Evolutionary conservation across 2,113 vertebrate genomes (phyloP), one percentile per base, ranked within the genome.

Genomic region (Cynoglossus semilaevis): DNA sequence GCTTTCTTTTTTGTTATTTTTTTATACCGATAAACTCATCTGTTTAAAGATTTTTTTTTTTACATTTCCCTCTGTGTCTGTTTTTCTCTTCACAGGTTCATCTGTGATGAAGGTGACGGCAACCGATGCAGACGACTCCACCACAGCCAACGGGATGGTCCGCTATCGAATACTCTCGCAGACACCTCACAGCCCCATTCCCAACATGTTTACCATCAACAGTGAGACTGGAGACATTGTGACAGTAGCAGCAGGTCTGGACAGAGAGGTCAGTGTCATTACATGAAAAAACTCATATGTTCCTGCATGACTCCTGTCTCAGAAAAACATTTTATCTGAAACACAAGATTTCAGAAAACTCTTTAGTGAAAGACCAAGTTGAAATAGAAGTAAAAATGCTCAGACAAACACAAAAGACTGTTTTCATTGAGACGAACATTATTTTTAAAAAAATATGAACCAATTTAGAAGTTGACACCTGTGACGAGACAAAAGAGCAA

Each of bases 141-240:
- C 94, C 55, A 99, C 96, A 0, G 94, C 95, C 0, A 99, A 99
- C 0, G 97, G 97, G 56, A 95, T 99, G 91, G 95, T 98, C 61
- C 91, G 94, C 22, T 99, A 99, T 81, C 88, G 95, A 7, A 96
- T 99, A 7, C 90, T 99, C 59, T 94, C 95, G 0, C 96, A 99
- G 89, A 93, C 88, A 0, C 97, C 97, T 0, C 94, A 97, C 85
- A 99, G 93, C 78, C 96, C 96, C 0, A 96, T 96, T 0, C 95
- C 97, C 44, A 97, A 96, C 72, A 98, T 99, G 96, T 98, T 99
- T 67, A 96, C 96, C 50, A 98, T 99, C 66, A 97, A 98, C 91
- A 97, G 96, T 0, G 94, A 96, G 85, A 98, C 95, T 0, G 97
- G 97, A 12, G 95, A 96, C 87, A 96, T 98, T 0, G 93, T 96